Base-by-base conservation (phyloP, 2,888 invertebrate species). In the Cyaniris semiargus region DNA sequence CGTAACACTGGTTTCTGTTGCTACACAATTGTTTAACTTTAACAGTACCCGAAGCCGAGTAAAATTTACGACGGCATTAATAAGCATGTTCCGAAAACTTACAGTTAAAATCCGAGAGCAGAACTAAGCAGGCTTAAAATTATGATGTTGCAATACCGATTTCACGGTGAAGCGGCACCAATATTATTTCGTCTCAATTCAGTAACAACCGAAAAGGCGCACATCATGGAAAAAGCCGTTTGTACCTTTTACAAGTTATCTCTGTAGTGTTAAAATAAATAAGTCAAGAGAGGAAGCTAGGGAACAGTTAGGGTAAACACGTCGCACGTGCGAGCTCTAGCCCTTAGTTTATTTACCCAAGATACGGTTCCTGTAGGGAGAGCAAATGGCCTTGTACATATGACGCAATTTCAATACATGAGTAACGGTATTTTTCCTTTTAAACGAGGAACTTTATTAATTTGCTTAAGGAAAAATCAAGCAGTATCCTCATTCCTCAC, bases 261-360 rank as follows among this genome's bases (percentile, higher is more conserved):
- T 13, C 27, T 66, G 27, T 66, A 15, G 27, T 66, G 27, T 66
- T 31, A 21, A 23, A 13, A 23, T 66, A 66, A 66, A 66, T 66
- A 66, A 4, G 66, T 66, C 21, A 27, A 23, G 78, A 76, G 77
- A 76, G 76, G 74, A 78, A 76, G 48, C 56, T 56, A 78, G 76
- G 56, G 76, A 72, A 74, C 71, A 70, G 70, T 48, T 78, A 75
- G 58, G 78, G 86, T 86, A 88, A 87, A 87, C 87, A 88, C 79
- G 81, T 81, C 82, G 85, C 88, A 89, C 87, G 88, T 87, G 89
- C 86, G 84, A 77, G 76, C 48, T 74, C 15, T 44, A 66, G 74
- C 74, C 74, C 74, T 53, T 27, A 74, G 74, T 53, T 74, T 74
- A 74, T 74, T 71, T 74, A 74, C 74, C 53, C 38, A 44, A 72